Evolutionary conservation across 2,888 invertebrate genomes (phyloP), one percentile per base, ranked within the genome.

Genomic region (Ichneumoninae sp.): DNA sequence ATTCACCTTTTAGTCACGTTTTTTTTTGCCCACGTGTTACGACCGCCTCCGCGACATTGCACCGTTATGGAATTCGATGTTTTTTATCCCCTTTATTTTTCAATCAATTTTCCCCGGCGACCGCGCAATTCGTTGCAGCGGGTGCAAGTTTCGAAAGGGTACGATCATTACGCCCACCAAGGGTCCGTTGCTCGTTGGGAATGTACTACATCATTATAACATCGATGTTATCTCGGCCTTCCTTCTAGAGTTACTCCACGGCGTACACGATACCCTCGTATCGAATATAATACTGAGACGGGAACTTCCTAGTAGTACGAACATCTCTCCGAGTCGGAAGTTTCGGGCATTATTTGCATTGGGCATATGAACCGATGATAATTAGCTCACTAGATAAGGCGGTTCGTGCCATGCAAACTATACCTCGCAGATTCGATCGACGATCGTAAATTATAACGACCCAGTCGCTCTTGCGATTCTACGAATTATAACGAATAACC

Each of bases 1-100:
- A 63, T 85, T 82, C 82, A 82, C 70, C 66, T 82, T 60, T 60
- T n/a, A 33, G 83, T 66, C 80, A 80, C 68, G 26, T 50, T 79
- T 73, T 68, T 19, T 44, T 47, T 47, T 16, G 3, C 16, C 50
- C 71, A 73, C 82, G 60, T 66, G 36, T 78, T 44, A 70, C 33
- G 40, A 65, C 57, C 22, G 60, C 69, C 74, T 40, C 50, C 19
- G 65, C 40, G 54, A 75, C 57, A 22, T 19, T 78, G 65, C 75
- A 57, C 74, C 36, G 26, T 66, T 50, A 65, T 16, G 22, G 40
- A 78, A 26, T 70, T 52, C 40, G 54, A 36, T 47, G n/a, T 19
- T 36, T 36, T 74, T 70, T 5, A 68, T 40, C 1, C 7, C 47
- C 50, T 81, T 47, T 66, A 60, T 71, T 47, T 69, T 77, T 65